Evolutionary conservation across 1,140 invertebrate species (phyloP).

Genomic region (Philotrypesis tridentata): DNA sequence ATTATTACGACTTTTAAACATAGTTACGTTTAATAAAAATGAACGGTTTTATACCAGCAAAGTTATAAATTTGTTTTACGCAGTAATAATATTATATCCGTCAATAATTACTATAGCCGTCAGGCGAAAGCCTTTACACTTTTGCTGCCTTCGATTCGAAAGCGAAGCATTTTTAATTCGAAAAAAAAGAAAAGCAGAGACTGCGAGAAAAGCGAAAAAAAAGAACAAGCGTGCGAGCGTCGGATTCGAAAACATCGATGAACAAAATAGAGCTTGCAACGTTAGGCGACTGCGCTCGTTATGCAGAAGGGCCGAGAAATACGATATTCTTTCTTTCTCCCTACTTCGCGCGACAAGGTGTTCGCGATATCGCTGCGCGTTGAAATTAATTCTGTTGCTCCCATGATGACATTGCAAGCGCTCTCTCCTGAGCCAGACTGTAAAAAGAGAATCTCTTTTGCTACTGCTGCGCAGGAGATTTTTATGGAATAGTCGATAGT

Average conservation of each 20-base stretch:
- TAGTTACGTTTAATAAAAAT: too few species aligned
- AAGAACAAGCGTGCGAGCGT: too few species aligned
- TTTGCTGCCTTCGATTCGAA: neutral
- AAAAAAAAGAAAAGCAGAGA: neutral
- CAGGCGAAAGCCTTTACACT: too few species aligned
- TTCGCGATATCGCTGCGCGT: neutral
- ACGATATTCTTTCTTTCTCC: neutral
- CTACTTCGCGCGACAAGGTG: neutral
- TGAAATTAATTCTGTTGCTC: neutral
- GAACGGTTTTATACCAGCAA: too few species aligned
- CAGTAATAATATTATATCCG: too few species aligned
- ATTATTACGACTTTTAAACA: too few species aligned
- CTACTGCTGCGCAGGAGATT: neutral
- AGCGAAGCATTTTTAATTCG: conserved; percentile 19
- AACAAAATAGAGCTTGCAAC: conserved; percentile 9
- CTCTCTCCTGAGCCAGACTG: neutral
- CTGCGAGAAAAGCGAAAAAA: neutral
- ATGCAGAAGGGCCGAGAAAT: neutral
- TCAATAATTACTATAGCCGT: neutral
- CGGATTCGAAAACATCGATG: neutral
- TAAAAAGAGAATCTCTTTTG: neutral
- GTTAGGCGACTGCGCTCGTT: conserved; percentile 1
- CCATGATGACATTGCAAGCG: neutral
- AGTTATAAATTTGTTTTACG: too few species aligned
- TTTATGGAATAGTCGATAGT: neutral